phyloP scores from a whole-genome alignment of 2,888 invertebrate species.

The Choreutis nemorana region DNA sequence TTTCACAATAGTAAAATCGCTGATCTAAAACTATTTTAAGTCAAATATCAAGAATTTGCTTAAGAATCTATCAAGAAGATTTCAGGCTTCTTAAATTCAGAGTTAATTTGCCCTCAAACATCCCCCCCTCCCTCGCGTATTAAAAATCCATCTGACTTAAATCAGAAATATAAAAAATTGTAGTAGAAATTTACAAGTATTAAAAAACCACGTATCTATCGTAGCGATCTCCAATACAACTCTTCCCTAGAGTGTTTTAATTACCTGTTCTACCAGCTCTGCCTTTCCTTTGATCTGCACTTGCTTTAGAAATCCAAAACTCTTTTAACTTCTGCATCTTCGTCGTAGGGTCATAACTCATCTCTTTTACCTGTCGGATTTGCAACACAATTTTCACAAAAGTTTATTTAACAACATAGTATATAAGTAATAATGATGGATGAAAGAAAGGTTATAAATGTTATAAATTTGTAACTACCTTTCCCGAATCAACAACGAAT shows the following conservation, averaged over 20 bases:
- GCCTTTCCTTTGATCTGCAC: constrained; percentile 96
- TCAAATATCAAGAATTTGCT: too few species aligned
- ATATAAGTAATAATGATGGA: background rate
- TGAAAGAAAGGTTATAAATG: background rate
- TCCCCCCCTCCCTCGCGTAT: too few species aligned
- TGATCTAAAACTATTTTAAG: too few species aligned
- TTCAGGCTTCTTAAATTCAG: too few species aligned
- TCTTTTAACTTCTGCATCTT: constrained; percentile 93
- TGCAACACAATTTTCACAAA: background rate
- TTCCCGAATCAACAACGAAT: constrained; percentile 97
- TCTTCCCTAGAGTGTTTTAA: too few species aligned
- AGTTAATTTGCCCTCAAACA: too few species aligned
- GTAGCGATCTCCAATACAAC: too few species aligned
- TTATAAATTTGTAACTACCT: constrained; percentile 56
- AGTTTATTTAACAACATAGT: background rate
- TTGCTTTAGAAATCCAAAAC: constrained; percentile 97
- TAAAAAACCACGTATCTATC: constrained; percentile 1
- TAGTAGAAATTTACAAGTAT: too few species aligned
- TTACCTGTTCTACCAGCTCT: constrained; percentile 88
- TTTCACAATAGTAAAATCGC: too few species aligned
- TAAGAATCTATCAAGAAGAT: too few species aligned
- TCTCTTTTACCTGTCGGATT: constrained; percentile 77
- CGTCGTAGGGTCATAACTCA: constrained; percentile 91
- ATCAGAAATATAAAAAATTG: too few species aligned
- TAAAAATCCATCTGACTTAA: too few species aligned